A percentile compares a stretch with the other conserved stretches of the same genome.
phyloP scores from a whole-genome alignment of 2,113 vertebrate genomes.

The Oreochromis tanganicae region DNA sequence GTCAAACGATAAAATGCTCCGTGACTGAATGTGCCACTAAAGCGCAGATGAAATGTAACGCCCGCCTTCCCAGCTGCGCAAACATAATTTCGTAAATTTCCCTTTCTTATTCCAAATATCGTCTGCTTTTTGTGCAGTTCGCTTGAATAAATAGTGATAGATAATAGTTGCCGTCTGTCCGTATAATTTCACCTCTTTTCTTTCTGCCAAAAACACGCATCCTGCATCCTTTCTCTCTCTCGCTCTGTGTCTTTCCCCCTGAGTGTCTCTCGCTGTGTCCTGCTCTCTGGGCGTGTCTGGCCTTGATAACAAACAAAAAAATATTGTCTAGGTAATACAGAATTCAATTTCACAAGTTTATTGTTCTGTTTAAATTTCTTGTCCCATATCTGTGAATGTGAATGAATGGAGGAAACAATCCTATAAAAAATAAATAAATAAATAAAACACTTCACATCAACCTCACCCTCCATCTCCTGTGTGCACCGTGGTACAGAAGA shows the following conservation, averaged over 20 bases:
- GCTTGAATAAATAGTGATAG: background rate
- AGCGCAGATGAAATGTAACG: background rate
- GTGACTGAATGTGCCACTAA: conserved; percentile 7
- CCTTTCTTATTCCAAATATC: background rate
- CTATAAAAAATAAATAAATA: background rate
- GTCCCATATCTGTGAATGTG: conserved; percentile 19
- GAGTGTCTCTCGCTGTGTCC: background rate
- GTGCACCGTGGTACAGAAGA: conserved; percentile 4
- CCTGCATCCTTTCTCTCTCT: background rate
- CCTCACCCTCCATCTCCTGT: background rate
- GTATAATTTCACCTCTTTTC: background rate
- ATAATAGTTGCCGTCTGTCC: background rate
- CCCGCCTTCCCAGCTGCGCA: background rate
- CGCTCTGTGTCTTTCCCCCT: background rate
- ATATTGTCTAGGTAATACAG: background rate
- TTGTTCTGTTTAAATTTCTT: conserved; percentile 21
- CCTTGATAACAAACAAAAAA: conserved; percentile 4
- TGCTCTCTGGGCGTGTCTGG: background rate
- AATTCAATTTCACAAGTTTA: conserved; percentile 53
- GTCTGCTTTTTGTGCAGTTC: background rate
- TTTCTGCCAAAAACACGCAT: background rate
- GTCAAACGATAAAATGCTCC: conserved; percentile 12
- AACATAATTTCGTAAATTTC: background rate
- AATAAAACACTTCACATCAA: background rate
- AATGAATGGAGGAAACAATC: background rate